These are phyloP conservation scores for Hydrotaea cyrtoneurina DNA, from an alignment of 2,888 invertebrate species.

Conservation along the genomic window DNA sequence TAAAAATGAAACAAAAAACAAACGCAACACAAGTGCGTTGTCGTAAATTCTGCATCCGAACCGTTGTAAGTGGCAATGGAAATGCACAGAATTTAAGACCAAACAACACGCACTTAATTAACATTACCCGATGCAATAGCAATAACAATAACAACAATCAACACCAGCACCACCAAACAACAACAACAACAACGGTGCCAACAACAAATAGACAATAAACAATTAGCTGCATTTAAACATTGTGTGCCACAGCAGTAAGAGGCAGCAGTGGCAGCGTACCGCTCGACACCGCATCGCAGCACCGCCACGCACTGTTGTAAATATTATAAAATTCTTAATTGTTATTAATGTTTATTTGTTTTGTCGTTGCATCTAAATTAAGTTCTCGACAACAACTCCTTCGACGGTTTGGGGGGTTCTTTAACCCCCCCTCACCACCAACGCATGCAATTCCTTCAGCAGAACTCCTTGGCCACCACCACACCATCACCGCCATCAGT, in stretches of 20 bases:
- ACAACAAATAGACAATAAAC: conserved; percentile 21
- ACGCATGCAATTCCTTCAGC: conserved; percentile 47
- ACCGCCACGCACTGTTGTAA: not conserved
- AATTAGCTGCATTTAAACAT: conserved; percentile 22
- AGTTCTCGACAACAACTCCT: conserved; percentile 50
- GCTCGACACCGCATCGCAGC: not conserved
- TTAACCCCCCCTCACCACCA: not conserved
- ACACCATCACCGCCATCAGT: conserved; percentile 26
- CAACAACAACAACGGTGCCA: conserved; percentile 8
- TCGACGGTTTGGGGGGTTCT: not conserved
- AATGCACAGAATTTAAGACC: conserved; percentile 48
- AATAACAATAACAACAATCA: conserved; percentile 37
- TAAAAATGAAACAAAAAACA: too few species aligned
- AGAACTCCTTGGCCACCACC: not conserved
- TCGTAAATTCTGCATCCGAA: conserved; percentile 24
- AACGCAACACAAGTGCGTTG: conserved; percentile 43
- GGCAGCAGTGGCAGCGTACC: too few species aligned
- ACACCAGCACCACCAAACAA: conserved; percentile 12
- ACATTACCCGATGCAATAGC: conserved; percentile 35
- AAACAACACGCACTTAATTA: conserved; percentile 62
- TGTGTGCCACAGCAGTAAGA: too few species aligned
- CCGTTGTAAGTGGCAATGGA: conserved; percentile 4
- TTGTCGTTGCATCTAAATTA: conserved; percentile 51
- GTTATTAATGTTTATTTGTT: conserved; percentile 62
- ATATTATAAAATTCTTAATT: conserved; percentile 58